Conservation (phyloP, 2,888 invertebrate species). For the Steinernema scapterisci region DNA sequence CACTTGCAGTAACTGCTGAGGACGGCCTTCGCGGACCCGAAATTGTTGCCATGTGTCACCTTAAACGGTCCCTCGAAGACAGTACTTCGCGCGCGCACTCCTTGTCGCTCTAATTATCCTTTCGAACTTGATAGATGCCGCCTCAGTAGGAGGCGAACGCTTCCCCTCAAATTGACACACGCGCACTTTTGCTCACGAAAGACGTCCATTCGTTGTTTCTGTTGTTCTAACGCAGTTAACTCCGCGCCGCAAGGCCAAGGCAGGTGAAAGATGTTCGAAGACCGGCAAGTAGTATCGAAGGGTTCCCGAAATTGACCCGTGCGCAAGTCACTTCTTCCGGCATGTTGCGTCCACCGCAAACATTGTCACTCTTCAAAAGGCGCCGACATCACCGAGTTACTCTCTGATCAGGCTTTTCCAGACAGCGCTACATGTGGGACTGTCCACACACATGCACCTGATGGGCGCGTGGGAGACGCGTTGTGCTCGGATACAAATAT, state of each 20-base stretch:
- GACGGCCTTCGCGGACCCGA: constrained; percentile 8
- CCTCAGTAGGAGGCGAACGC: constrained; percentile 8
- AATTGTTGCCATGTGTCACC: constrained; percentile 28
- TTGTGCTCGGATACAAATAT: background rate
- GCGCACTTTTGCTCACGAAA: constrained; percentile 6
- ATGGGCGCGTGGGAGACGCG: background rate
- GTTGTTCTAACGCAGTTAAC: too few relatives aligned
- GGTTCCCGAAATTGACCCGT: background rate
- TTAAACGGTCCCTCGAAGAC: constrained; percentile 27
- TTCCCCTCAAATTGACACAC: constrained; percentile 6
- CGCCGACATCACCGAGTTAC: constrained; percentile 10
- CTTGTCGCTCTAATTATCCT: constrained; percentile 1
- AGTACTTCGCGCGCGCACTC: background rate
- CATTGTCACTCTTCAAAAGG: background rate
- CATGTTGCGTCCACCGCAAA: constrained; percentile 11
- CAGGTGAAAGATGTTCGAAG: too few relatives aligned
- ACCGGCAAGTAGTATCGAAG: too few relatives aligned
- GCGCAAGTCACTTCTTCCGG: background rate
- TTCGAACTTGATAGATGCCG: background rate
- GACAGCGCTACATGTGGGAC: constrained; percentile 4
- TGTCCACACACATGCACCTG: background rate
- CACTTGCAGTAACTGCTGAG: background rate
- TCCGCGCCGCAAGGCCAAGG: too few relatives aligned
- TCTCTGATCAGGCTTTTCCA: background rate
- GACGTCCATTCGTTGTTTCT: constrained; percentile 1